These are phyloP conservation scores for Austrofundulus limnaeus DNA, from an alignment of 2,113 vertebrate species.

Conservation along the genomic window DNA sequence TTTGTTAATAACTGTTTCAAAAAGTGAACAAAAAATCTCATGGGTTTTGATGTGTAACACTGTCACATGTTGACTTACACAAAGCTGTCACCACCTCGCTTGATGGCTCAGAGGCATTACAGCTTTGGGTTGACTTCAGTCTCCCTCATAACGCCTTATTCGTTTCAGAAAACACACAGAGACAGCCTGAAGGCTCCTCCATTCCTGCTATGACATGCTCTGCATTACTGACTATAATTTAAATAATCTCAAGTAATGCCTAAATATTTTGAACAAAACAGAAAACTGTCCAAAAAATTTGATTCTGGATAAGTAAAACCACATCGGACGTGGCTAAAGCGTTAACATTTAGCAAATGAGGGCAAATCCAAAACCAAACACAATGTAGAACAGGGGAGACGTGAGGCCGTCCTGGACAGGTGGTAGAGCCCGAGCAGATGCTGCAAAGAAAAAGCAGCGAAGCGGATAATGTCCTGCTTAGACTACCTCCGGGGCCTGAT, in stretches of 20 bases:
- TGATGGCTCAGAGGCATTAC: too few relatives aligned
- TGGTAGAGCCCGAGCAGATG: constrained; percentile 61
- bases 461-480: constrained; percentile 64
- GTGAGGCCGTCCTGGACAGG: constrained; percentile 55
- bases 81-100: too few relatives aligned
- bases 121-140: too few relatives aligned
- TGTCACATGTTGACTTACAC: too few relatives aligned
- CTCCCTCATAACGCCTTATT: too few relatives aligned
- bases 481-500: constrained; percentile 68
- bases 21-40: too few relatives aligned
- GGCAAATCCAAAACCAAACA: constrained; percentile 33
- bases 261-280: not conserved
- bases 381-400: constrained; percentile 35
- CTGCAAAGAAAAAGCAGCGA: constrained; percentile 40
- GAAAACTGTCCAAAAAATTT: constrained; percentile 15
- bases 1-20: too few relatives aligned
- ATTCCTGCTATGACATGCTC: too few relatives aligned
- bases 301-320: constrained; percentile 37
- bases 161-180: too few relatives aligned
- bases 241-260: not conserved
- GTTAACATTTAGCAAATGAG: constrained; percentile 36
- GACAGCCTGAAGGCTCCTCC: too few relatives aligned
- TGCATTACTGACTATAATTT: constrained; percentile 13
- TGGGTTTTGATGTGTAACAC: too few relatives aligned
- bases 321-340: constrained; percentile 33